These are phyloP conservation scores for Thera obeliscata DNA, from an alignment of 2,888 invertebrate genomes.

Conservation along the genomic window DNA sequence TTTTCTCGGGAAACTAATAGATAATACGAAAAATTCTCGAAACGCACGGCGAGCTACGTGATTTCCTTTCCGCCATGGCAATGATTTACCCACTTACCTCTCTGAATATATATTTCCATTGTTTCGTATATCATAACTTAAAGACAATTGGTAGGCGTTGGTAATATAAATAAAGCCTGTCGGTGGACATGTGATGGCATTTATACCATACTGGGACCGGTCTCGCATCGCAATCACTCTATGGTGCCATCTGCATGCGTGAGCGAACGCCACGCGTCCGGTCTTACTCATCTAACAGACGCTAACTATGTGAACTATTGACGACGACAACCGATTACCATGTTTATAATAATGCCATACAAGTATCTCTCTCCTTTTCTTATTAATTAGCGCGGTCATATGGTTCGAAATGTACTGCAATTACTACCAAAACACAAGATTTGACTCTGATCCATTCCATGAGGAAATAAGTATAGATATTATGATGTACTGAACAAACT, in stretches of 20 bases:
- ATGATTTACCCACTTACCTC: slow-evolving; percentile 59
- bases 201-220: slow-evolving; percentile 76
- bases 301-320: slow-evolving; percentile 63
- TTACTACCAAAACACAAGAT: too few species aligned
- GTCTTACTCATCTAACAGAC: slow-evolving; percentile 77
- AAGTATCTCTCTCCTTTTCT: slow-evolving; percentile 12
- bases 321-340: slow-evolving; percentile 56
- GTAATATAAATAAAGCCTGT: slow-evolving; percentile 71
- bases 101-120: slow-evolving; percentile 70
- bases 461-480: too few species aligned
- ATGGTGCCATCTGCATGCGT: slow-evolving; percentile 74
- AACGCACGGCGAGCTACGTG: slow-evolving; percentile 65
- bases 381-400: slow-evolving; percentile 5
- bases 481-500: too few species aligned
- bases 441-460: too few species aligned
- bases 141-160: slow-evolving; percentile 72
- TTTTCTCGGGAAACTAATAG: slow-evolving; percentile 52
- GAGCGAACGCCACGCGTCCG: slow-evolving; percentile 71
- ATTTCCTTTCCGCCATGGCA: slow-evolving; percentile 71
- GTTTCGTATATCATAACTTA: slow-evolving; percentile 72
- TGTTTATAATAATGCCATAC: slow-evolving; percentile 38
- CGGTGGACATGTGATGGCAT: slow-evolving; percentile 75
- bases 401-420: too few species aligned
- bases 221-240: slow-evolving; percentile 79
- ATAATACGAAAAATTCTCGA: slow-evolving; percentile 62